Conservation (phyloP, 2,797 vertebrate genomes). For the Tamandua tetradactyla region DNA sequence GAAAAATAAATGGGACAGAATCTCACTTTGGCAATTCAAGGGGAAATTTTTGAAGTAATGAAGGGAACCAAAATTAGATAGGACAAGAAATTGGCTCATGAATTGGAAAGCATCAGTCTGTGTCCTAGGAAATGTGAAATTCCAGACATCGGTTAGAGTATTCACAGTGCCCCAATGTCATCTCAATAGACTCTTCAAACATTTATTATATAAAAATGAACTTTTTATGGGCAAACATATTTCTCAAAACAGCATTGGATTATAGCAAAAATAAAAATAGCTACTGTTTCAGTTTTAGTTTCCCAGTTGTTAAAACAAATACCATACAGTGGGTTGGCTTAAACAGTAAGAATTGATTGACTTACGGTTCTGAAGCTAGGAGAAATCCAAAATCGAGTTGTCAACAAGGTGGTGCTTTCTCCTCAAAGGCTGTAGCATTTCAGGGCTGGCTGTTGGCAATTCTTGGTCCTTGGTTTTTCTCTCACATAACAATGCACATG, state of each 20-base stretch:
- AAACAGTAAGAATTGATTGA: no score
- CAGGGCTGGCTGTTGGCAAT: no score
- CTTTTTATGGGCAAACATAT: background rate
- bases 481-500: no score
- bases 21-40: background rate
- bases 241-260: background rate
- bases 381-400: no score
- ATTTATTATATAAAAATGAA: background rate
- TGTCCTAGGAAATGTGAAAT: conserved; percentile 42
- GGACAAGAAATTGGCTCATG: conserved; percentile 46
- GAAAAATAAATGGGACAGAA: conserved; percentile 51
- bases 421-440: no score
- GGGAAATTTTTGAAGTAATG: conserved; percentile 40
- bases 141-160: accelerated
- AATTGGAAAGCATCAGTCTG: conserved; percentile 50
- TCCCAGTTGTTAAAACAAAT: no score
- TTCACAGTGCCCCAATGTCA: background rate
- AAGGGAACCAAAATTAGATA: conserved; percentile 28
- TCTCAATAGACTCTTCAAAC: conserved; percentile 42
- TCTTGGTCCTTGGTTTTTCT: no score
- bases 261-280: background rate
- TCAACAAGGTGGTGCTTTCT: no score
- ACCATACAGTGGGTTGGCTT: no score
- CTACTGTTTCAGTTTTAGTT: background rate
- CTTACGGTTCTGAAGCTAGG: no score